phyloP scores from a whole-genome alignment of 92 coral and sea anemone genomes.

The Metridium senile region DNA sequence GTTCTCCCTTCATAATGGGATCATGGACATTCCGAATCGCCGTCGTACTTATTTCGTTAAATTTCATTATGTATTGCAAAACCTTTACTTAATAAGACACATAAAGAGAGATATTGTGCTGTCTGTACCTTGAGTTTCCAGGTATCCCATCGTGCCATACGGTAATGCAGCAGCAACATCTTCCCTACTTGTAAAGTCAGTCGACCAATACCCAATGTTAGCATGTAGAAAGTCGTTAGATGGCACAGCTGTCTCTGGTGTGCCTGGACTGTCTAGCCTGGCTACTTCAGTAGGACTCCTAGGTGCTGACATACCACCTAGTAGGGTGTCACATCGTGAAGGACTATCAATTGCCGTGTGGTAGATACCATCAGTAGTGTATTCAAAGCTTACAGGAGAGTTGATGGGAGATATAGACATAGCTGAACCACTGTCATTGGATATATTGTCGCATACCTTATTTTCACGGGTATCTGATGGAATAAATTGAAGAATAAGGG shows the following conservation, averaged over 20 bases:
- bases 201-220: constrained; percentile 74
- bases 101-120: too few relatives aligned
- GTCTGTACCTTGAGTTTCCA: constrained; percentile 6
- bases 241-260: constrained; percentile 88
- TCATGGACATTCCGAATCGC: too few relatives aligned
- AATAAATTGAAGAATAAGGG: too few relatives aligned
- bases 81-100: too few relatives aligned
- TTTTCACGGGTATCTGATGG: constrained; percentile 1
- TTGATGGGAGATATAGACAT: constrained; percentile 29
- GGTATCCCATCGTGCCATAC: constrained; percentile 5
- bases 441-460: background rate
- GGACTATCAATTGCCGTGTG: background rate
- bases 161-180: background rate
- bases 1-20: too few relatives aligned
- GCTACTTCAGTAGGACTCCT: constrained; percentile 23
- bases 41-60: too few relatives aligned
- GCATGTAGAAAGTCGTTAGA: constrained; percentile 75
- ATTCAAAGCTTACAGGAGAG: constrained; percentile 36
- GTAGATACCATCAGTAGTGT: constrained; percentile 5
- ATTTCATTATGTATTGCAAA: too few relatives aligned
- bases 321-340: too few relatives aligned
- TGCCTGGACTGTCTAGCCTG: constrained; percentile 52
- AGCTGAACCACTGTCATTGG: constrained; percentile 16
- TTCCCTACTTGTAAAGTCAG: constrained; percentile 14
- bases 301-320: constrained; percentile 14